phyloP scores from a whole-genome alignment of 2,888 invertebrate species.

The Craniophora ligustri region DNA sequence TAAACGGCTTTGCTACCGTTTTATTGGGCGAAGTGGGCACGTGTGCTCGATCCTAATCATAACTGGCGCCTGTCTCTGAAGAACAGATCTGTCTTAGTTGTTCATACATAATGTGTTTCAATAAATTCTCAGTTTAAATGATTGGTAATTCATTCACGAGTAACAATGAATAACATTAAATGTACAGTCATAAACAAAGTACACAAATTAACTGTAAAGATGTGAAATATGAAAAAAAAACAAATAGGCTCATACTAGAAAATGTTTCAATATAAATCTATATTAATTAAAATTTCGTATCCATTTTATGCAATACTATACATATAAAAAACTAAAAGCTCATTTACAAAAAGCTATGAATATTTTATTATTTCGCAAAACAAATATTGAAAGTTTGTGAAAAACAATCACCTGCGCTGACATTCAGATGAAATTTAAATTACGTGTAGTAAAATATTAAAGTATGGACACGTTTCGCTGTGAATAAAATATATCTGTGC shows the following conservation, averaged over 20 bases:
- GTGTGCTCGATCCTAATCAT: slow-evolving; percentile 60
- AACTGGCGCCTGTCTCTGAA: slow-evolving; percentile 51
- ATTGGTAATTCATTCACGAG: slow-evolving; percentile 28
- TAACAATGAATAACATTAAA: slow-evolving; percentile 34
- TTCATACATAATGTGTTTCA: slow-evolving; percentile 40
- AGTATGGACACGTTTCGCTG: slow-evolving; percentile 17
- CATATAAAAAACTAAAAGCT: neutral
- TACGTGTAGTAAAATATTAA: slow-evolving; percentile 35
- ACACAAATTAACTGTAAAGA: neutral
- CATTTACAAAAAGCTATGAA: slow-evolving; percentile 15
- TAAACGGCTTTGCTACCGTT: slow-evolving; percentile 58
- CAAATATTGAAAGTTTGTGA: slow-evolving; percentile 36
- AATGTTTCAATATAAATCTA: neutral
- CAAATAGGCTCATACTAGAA: too few species aligned
- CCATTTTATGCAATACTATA: neutral
- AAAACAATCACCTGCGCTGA: slow-evolving; percentile 32
- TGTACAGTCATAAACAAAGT: neutral
- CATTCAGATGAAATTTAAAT: slow-evolving; percentile 42
- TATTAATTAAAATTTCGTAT: neutral
- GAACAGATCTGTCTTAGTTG: slow-evolving; percentile 45
- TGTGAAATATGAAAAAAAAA: too few species aligned
- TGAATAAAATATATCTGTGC: slow-evolving; percentile 46
- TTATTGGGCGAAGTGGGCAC: slow-evolving; percentile 59
- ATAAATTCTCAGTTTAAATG: slow-evolving; percentile 24
- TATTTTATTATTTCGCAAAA: slow-evolving; percentile 25